phyloP scores from a whole-genome alignment of 2,113 vertebrate genomes.

The Oceanites oceanicus region DNA sequence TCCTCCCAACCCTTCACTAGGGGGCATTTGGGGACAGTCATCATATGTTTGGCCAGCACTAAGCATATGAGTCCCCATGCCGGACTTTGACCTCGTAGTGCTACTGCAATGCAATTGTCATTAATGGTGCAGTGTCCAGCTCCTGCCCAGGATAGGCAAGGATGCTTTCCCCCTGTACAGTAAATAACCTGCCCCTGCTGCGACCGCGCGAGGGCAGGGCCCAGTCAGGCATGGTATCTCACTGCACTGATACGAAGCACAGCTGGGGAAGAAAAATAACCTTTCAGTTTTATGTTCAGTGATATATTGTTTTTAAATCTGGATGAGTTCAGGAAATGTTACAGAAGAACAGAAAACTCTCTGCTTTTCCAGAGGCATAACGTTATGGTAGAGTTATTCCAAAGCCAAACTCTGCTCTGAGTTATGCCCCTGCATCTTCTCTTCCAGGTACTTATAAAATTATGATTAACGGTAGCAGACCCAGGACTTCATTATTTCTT shows the following conservation, averaged over 20 bases:
- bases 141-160: not conserved
- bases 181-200: not conserved
- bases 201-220: rapidly evolving
- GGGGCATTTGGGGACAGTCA: not conserved
- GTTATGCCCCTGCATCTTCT: not conserved
- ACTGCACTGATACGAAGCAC: not conserved
- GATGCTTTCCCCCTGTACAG: not conserved
- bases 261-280: constrained; percentile 42
- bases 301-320: constrained; percentile 32
- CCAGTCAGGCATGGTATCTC: not conserved
- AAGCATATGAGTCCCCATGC: rapidly evolving
- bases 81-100: not conserved
- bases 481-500: not conserved
- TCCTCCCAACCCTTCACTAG: not conserved
- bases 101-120: not conserved
- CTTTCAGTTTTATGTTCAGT: constrained; percentile 24
- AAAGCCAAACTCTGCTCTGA: not conserved
- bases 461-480: not conserved
- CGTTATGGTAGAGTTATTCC: not conserved
- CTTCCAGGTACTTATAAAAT: constrained; percentile 15
- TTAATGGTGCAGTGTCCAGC: rapidly evolving
- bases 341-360: not conserved
- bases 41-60: not conserved
- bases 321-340: constrained; percentile 27
- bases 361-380: constrained; percentile 19